Conservation (phyloP, 2,797 vertebrate genomes). For the Sandelia bainsii region DNA sequence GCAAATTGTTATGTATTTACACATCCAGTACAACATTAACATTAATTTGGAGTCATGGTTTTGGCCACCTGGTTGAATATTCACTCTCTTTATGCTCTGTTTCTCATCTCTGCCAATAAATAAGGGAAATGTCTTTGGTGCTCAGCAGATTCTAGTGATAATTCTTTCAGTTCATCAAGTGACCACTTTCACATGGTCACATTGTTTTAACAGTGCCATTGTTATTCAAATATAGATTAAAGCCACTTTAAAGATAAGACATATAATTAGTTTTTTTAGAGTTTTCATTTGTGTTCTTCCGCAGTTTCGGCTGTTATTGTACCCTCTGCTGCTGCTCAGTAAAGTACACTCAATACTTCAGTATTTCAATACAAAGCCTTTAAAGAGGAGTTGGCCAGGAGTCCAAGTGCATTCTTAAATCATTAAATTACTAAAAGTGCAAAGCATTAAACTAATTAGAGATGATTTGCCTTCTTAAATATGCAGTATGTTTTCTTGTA, state of each 20-base stretch:
- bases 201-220: too few relatives aligned
- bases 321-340: too few relatives aligned
- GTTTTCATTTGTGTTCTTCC: too few relatives aligned
- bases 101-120: not conserved
- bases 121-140: not conserved
- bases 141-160: too few relatives aligned
- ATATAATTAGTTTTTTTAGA: too few relatives aligned
- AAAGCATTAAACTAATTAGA: conserved; percentile 49
- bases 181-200: too few relatives aligned
- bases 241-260: too few relatives aligned
- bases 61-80: not conserved
- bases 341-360: too few relatives aligned
- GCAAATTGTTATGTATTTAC: not conserved
- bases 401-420: not conserved
- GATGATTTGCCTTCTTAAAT: conserved; percentile 41
- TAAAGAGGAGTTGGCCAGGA: conserved; percentile 23
- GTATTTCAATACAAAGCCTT: conserved; percentile 24
- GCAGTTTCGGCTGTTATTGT: too few relatives aligned
- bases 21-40: not conserved
- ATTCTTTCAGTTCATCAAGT: too few relatives aligned
- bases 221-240: too few relatives aligned
- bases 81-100: not conserved
- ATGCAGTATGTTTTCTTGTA: conserved; percentile 18
- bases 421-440: conserved; percentile 11
- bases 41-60: not conserved